Percentiles rank a stretch among this genome's conserved stretches.
Conservation (phyloP, 2,797 vertebrate species). For the Hirundo rustica region DNA sequence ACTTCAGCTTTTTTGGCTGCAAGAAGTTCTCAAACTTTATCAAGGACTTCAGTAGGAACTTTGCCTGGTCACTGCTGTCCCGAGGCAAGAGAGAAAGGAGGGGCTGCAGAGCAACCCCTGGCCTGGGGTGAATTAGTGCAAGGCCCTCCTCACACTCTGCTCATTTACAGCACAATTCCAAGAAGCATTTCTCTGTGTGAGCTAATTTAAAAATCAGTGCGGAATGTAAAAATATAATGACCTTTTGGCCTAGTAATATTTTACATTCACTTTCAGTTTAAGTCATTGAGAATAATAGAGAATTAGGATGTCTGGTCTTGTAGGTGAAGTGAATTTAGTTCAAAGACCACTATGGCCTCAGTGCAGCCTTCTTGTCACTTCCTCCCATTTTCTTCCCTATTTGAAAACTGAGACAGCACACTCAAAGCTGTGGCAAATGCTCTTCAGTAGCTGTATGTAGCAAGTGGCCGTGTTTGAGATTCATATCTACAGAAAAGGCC, state of each 20-base stretch:
- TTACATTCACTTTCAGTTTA: neutral
- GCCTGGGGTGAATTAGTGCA: neutral
- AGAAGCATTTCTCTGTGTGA: neutral
- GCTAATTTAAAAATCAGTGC: neutral
- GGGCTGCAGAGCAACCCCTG: neutral
- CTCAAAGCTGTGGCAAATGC: neutral
- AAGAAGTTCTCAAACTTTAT: neutral
- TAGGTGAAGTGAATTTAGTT: neutral
- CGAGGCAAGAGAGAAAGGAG: neutral
- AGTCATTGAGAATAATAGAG: neutral
- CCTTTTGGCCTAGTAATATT: neutral
- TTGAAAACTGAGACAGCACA: neutral
- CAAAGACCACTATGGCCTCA: neutral
- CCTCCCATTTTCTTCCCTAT: neutral
- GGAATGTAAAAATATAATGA: neutral
- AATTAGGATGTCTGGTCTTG: neutral
- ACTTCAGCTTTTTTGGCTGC: neutral
- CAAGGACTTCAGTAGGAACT: neutral
- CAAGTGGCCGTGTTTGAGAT: conserved; percentile 7
- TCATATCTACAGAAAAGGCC: neutral
- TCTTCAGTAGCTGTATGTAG: neutral
- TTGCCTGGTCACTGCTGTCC: neutral
- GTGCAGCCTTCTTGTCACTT: neutral
- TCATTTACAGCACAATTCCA: neutral
- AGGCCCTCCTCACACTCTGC: neutral